Percentiles rank a stretch among this genome's conserved stretches.
Conservation (phyloP, 1,140 invertebrate species). For the Drosophila nasuta region DNA sequence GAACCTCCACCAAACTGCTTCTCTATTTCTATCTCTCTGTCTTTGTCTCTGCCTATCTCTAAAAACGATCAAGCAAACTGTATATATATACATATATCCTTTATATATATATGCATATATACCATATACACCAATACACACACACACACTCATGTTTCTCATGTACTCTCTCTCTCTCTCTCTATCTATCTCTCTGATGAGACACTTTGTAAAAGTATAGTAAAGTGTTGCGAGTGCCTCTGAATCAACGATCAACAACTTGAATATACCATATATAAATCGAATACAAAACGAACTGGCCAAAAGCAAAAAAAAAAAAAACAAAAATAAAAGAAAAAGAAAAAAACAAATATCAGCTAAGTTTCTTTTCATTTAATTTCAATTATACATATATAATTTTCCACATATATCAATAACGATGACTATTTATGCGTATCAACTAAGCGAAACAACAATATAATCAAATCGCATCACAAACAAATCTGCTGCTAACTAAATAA, state of each 20-base stretch:
- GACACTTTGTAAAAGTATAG: conserved; percentile 78
- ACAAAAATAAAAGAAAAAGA: conserved; percentile 3
- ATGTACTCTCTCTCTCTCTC: not conserved
- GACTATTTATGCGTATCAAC: conserved; percentile 81
- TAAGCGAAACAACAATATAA: conserved; percentile 47
- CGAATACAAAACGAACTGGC: conserved; percentile 47
- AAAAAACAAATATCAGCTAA: conserved; percentile 49
- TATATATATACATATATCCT: conserved; percentile 7
- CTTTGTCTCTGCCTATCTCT: conserved; percentile 33
- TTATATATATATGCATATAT: conserved; percentile 12
- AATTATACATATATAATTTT: conserved; percentile 74
- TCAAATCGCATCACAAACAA: conserved; percentile 20
- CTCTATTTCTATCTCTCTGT: conserved; percentile 36
- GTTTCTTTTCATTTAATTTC: conserved; percentile 77
- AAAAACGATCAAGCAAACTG: not conserved
- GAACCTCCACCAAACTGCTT: conserved; percentile 17
- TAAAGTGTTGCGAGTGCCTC: conserved; percentile 76
- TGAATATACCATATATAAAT: conserved; percentile 19
- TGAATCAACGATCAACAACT: conserved; percentile 39
- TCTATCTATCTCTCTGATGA: not conserved
- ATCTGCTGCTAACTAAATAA: conserved; percentile 22
- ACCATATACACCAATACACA: too few species aligned
- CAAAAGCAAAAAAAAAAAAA: not conserved
- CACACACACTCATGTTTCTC: conserved; percentile 30
- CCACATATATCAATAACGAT: conserved; percentile 85